A percentile compares a stretch with the other conserved stretches of the same genome.
Conservation (phyloP, 1,140 invertebrate species). For the Camponotus pennsylvanicus region DNA sequence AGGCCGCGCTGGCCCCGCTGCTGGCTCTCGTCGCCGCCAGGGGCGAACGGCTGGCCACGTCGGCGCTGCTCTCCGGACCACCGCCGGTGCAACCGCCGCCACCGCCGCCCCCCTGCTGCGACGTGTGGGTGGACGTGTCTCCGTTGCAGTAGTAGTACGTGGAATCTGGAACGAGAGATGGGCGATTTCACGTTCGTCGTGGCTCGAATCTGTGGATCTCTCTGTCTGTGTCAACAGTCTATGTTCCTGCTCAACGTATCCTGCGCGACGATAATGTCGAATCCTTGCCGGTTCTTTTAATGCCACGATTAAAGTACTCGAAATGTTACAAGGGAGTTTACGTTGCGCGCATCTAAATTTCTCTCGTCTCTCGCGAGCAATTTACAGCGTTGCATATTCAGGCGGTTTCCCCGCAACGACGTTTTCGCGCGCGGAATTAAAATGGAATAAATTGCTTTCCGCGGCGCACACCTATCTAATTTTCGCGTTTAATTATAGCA, state of each 20-base stretch:
- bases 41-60: slow-evolving; percentile 88
- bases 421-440: slow-evolving; percentile 37
- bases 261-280: background rate
- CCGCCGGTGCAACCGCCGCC: slow-evolving; percentile 78
- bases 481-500: slow-evolving; percentile 48
- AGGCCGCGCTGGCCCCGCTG: slow-evolving; percentile 90
- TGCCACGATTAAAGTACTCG: background rate
- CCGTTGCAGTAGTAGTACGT: slow-evolving; percentile 90
- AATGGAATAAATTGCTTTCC: slow-evolving; percentile 48
- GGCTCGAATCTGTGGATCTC: background rate
- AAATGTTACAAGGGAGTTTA: background rate
- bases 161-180: slow-evolving; percentile 85
- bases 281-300: background rate
- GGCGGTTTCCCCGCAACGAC: slow-evolving; percentile 15
- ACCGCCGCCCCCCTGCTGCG: slow-evolving; percentile 79
- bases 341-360: background rate
- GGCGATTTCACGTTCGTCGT: slow-evolving; percentile 23
- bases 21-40: slow-evolving; percentile 90
- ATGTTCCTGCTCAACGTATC: slow-evolving; percentile 15
- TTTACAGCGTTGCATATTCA: slow-evolving; percentile 24
- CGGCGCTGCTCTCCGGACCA: slow-evolving; percentile 83
- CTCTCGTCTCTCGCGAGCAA: background rate
- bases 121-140: slow-evolving; percentile 86
- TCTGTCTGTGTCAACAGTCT: slow-evolving; percentile 7
- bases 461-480: slow-evolving; percentile 39